These are phyloP conservation scores for Phallusia fumigata DNA, from an alignment of 23 tunicate genomes.

Conservation along the genomic window DNA sequence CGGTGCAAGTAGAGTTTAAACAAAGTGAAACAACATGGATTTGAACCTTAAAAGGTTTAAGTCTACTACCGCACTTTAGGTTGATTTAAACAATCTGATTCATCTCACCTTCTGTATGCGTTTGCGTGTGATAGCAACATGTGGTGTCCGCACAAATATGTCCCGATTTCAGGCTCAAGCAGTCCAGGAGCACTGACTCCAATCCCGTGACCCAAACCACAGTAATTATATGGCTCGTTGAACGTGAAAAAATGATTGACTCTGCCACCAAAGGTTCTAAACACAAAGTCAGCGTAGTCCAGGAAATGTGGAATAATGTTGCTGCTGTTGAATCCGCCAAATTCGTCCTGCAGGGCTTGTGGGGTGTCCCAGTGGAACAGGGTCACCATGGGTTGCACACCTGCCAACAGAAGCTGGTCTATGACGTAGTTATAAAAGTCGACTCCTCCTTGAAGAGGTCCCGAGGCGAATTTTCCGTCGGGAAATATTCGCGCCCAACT, in stretches of 20 bases:
- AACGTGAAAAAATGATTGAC: conserved; percentile 95
- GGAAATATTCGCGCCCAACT: conserved; percentile 93
- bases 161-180: conserved; percentile 52
- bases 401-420: conserved; percentile 56
- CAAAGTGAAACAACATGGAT: no score
- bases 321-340: conserved; percentile 87
- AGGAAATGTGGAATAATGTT: conserved; percentile 60
- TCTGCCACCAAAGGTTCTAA: conserved; percentile 83
- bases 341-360: conserved; percentile 74
- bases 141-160: conserved; percentile 86
- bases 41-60: no score
- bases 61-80: no score
- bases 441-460: conserved; percentile 65
- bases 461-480: conserved; percentile 52
- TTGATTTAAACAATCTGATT: no score
- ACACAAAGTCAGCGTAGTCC: conserved; percentile 69
- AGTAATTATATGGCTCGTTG: conserved; percentile 84
- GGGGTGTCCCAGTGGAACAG: conserved; percentile 97
- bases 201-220: conserved; percentile 85
- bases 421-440: conserved; percentile 79
- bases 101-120: conserved; percentile 78
- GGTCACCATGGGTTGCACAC: conserved; percentile 85
- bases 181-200: conserved; percentile 90
- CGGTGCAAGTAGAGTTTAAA: no score
- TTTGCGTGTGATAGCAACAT: conserved; percentile 81